phyloP scores from a whole-genome alignment of 2,888 invertebrate species.

The Podotricha telesiphe region DNA sequence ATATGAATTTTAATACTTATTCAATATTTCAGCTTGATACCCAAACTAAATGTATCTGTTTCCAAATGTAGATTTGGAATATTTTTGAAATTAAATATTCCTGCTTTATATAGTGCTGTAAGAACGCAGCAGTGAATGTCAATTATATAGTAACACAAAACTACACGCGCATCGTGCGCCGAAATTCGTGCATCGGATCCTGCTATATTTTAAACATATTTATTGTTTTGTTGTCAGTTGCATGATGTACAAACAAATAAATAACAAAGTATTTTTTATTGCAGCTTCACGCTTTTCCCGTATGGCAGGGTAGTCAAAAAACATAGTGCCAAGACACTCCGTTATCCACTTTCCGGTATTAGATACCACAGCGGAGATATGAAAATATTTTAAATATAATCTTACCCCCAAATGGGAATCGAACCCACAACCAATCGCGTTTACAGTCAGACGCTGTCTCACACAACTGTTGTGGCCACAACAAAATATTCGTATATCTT shows the following conservation, averaged over 20 bases:
- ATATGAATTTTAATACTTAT: neutral
- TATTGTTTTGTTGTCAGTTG: constrained; percentile 21
- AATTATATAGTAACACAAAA: constrained; percentile 63
- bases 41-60: constrained; percentile 57
- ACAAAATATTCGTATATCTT: neutral
- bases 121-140: constrained; percentile 65
- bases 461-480: no score
- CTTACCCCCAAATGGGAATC: no score
- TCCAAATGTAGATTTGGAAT: constrained; percentile 68
- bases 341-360: no score
- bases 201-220: constrained; percentile 40
- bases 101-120: constrained; percentile 73
- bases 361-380: no score
- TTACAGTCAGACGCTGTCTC: no score
- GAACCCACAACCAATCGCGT: no score
- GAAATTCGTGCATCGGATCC: constrained; percentile 61
- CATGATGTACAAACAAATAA: constrained; percentile 1
- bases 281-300: no score
- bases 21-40: neutral
- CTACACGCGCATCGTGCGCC: constrained; percentile 71
- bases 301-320: no score
- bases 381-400: no score
- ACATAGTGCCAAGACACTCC: no score
- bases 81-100: constrained; percentile 62
- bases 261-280: no score